These are phyloP conservation scores for Arothron firmamentum DNA, from an alignment of 2,113 vertebrate species.

Conservation along the genomic window DNA sequence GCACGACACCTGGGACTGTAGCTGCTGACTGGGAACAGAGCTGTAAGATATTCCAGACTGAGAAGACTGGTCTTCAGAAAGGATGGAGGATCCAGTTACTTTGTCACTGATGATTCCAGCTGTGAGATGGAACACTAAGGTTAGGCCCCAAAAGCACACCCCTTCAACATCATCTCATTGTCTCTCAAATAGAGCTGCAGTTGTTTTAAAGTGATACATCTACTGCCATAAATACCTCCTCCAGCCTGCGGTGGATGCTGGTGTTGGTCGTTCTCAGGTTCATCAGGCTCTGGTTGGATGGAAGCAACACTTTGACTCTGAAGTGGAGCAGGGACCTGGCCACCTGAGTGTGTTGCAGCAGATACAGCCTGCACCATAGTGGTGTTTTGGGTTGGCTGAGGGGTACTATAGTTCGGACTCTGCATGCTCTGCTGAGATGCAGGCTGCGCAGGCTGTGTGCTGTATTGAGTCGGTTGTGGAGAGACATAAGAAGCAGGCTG, in stretches of 20 bases:
- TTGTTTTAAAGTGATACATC: not conserved
- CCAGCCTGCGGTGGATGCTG: constrained; percentile 73
- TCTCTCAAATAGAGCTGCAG: not conserved
- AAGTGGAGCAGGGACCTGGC: constrained; percentile 31
- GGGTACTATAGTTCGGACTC: constrained; percentile 48
- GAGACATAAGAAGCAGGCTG: constrained; percentile 43
- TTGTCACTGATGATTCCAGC: constrained; percentile 45
- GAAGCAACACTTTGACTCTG: constrained; percentile 48
- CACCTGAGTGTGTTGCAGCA: constrained; percentile 48
- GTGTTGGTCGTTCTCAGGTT: constrained; percentile 81
- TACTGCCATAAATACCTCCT: constrained; percentile 70
- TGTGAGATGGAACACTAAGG: constrained; percentile 11
- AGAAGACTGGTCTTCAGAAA: constrained; percentile 50
- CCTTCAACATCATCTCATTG: too few species aligned
- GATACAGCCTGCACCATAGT: constrained; percentile 35
- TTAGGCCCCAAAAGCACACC: not conserved
- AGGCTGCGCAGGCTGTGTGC: constrained; percentile 47
- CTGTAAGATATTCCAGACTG: constrained; percentile 55
- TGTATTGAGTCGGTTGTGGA: constrained; percentile 56
- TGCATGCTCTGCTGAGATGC: constrained; percentile 56
- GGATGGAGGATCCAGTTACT: constrained; percentile 36
- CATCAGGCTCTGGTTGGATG: constrained; percentile 78
- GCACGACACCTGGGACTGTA: constrained; percentile 50
- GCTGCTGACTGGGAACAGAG: constrained; percentile 51
- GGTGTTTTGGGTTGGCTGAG: constrained; percentile 45